Base-by-base conservation (phyloP, 2,888 invertebrate species). In the Alloplasta piceator region DNA sequence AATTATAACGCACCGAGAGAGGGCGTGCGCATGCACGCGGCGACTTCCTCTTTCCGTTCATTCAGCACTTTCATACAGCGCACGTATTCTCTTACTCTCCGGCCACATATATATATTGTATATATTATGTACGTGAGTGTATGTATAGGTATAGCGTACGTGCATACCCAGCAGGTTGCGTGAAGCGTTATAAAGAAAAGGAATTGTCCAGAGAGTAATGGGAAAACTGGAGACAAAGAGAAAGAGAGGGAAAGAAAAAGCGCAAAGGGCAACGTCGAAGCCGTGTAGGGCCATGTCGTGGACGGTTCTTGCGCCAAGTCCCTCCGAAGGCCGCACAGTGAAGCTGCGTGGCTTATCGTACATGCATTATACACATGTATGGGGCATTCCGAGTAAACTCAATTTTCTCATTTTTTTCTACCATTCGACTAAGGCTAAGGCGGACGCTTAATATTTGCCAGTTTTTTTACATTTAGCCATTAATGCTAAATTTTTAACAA, bases 111-210 rank as follows among this genome's bases (percentile, higher is more conserved):
- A 64, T 26, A 16, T 9, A 56, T 56, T 52, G 46, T 10, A 58
- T 68, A 61, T 41, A 41, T 26, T n/a, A 12, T 6, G 6, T 7
- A 12, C 39, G 10, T 38, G 60, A 26, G 41, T 10, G n/a, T 38
- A 39, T 7, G 36, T 12, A 52, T 52, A 41, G 26, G 6, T 16
- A 43, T 7, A 48, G 6, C 6, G 7, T 10, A 10, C 60, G 14
- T 41, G 58, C 48, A 48, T 72, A 67, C n/a, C 61, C 67, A 14
- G 77, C 73, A 64, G 73, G 68, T 80, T 68, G 80, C 73, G 64
- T 41, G 73, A 77, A 73, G 61, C 67, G 76, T 76, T 72, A 76
- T 71, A 76, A 80, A 72, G 61, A 67, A 73, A 77, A 68, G 68
- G 64, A 43, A 77, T 77, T 58, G 72, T 52, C 38, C 63, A 48